Evolutionary conservation across 1,140 invertebrate genomes (phyloP), one percentile per base, ranked within the genome.

Genomic region (Papilio aristodemus): DNA sequence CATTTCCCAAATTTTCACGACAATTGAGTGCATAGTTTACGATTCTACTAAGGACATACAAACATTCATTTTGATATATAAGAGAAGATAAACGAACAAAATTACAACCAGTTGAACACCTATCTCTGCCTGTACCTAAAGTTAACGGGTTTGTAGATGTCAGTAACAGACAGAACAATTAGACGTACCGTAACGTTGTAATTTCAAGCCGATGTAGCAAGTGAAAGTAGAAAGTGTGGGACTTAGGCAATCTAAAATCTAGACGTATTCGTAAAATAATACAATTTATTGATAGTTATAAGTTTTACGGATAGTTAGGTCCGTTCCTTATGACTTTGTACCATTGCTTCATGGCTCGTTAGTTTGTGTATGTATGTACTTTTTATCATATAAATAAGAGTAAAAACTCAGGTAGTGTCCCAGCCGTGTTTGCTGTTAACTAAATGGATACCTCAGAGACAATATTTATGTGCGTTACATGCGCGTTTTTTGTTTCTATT

Each of bases 221-320:
- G 25, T 22, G 27, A 60, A 60, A 32, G n/a, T 27, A 36, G 27
- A 17, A 17, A 60, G 32, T 32, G n/a, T n/a, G n/a, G n/a, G n/a
- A n/a, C n/a, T n/a, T 39, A 62, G 59, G 14, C 7, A 19, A 38
- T 62, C 32, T 62, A 27, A 62, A 62, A 60, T 17, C 58, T 38
- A 39, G 36, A 62, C 36, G 10, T 22, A 17, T 37, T 13, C 27
- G 4, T 36, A 62, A 62, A 62, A 38, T 60, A 60, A 60, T 19
- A 22, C 11, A 11, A 5, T 62, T 62, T 62, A 62, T 59, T 19
- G 22, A 25, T 58, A 59, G 25, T 59, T 36, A 32, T 32, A 17
- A 8, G 25, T 36, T 10, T 50, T 54, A 32, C 27, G 3, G 4
- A 13, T 4, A 9, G 46, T 54, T 54, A 54, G 46, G 17, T 54